Evolutionary conservation across 92 coral and sea anemone species (phyloP).

Genomic region (Micromussa lordhowensis): DNA sequence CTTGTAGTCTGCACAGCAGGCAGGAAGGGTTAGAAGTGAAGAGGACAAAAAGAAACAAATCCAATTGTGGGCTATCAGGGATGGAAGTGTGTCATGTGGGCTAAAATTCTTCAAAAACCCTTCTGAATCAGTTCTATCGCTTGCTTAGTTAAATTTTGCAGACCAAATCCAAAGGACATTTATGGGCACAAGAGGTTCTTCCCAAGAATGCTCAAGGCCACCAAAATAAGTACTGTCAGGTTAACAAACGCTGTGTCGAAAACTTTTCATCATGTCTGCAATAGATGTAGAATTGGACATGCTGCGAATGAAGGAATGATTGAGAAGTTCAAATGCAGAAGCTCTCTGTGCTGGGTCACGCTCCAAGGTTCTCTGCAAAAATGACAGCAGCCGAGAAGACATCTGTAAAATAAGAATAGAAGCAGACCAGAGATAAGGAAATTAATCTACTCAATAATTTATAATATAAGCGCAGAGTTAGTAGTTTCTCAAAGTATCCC

Average conservation of each 20-base stretch:
- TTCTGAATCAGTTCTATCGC: not conserved
- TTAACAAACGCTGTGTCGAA: constrained; percentile 93
- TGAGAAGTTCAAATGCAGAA: constrained; percentile 93
- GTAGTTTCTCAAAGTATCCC: no score
- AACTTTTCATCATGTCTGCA: constrained; percentile 92
- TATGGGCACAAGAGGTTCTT: not conserved
- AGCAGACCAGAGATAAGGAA: not conserved
- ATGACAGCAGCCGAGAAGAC: constrained; percentile 89
- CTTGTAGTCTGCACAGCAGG: not conserved
- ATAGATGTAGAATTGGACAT: constrained; percentile 75
- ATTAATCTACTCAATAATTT: no score
- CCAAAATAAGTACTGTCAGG: not conserved
- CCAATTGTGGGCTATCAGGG: not conserved
- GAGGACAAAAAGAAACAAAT: not conserved
- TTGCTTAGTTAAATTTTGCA: not conserved
- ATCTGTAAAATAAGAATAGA: constrained; percentile 62
- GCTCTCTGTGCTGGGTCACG: constrained; percentile 90
- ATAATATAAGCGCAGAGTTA: no score
- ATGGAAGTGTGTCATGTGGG: not conserved
- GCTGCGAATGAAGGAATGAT: constrained; percentile 89
- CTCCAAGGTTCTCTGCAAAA: constrained; percentile 83
- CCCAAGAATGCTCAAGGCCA: not conserved
- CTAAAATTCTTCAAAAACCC: not conserved
- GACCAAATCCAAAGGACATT: not conserved
- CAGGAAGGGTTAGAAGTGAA: not conserved